Conservation (phyloP, 2,797 vertebrate species). For the Fringilla coelebs region DNA sequence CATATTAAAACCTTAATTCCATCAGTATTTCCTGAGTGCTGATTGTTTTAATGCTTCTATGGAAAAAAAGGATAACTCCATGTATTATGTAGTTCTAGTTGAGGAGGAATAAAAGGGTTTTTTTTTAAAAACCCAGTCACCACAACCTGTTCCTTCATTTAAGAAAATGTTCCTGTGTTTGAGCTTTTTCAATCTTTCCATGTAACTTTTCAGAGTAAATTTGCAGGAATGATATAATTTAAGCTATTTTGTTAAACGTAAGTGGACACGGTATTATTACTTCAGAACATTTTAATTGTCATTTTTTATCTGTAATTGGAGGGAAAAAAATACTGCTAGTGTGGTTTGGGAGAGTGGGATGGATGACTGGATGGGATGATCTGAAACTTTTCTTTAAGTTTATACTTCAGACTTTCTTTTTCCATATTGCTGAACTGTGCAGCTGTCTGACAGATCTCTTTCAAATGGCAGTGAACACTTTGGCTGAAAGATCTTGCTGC, state of each 20-base stretch:
- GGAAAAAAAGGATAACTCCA: neutral
- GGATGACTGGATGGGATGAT: neutral
- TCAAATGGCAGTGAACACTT: neutral
- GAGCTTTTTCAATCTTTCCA: neutral
- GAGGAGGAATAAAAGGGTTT: neutral
- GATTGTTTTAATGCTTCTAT: constrained; percentile 9
- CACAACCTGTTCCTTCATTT: neutral
- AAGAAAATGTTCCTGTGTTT: neutral
- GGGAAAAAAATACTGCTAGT: neutral
- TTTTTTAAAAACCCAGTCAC: neutral
- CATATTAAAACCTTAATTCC: neutral
- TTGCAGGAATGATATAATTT: neutral
- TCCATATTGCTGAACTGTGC: neutral
- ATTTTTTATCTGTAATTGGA: neutral
- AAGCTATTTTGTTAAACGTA: neutral
- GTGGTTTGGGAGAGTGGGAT: neutral
- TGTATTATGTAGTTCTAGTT: neutral
- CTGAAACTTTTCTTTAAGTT: neutral
- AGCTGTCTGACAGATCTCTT: neutral
- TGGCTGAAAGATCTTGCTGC: neutral
- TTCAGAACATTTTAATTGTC: neutral
- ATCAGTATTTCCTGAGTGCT: constrained; percentile 44
- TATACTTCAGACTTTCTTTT: neutral
- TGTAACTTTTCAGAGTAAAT: neutral
- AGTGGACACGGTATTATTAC: neutral